A percentile compares a stretch with the other conserved stretches of the same genome.
Conservation (phyloP, 1,140 invertebrate genomes). For the Dryas iulia region DNA sequence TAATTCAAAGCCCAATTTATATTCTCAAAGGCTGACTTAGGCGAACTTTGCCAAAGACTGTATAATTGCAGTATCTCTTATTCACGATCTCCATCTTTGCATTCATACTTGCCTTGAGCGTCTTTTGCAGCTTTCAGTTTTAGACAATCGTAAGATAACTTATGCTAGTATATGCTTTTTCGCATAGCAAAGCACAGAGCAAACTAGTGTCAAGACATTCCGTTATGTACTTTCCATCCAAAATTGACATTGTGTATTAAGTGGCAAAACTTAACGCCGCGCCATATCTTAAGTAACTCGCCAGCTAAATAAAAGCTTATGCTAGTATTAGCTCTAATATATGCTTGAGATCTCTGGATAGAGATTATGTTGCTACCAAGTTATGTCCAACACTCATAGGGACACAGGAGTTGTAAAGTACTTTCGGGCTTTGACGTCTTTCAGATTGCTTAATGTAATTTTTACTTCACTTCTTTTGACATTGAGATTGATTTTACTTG, state of each 20-base stretch:
- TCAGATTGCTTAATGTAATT: slow-evolving; percentile 14
- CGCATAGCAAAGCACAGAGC: too few relatives aligned
- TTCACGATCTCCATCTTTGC: slow-evolving; percentile 2
- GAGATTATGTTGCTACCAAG: background rate
- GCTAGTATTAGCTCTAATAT: background rate
- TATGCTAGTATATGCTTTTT: background rate
- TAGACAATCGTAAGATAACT: background rate
- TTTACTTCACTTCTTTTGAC: slow-evolving; percentile 10
- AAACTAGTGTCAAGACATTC: too few relatives aligned
- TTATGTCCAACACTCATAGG: background rate
- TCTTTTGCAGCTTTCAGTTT: background rate
- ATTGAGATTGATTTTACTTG: slow-evolving; percentile 8
- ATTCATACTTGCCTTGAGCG: background rate
- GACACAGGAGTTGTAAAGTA: background rate
- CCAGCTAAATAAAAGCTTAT: too few relatives aligned
- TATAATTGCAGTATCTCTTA: slow-evolving; percentile 10
- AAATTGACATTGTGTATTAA: too few relatives aligned
- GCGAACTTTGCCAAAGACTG: background rate
- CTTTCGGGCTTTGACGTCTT: slow-evolving; percentile 15
- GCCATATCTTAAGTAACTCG: too few relatives aligned
- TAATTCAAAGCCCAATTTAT: background rate
- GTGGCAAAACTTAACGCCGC: too few relatives aligned
- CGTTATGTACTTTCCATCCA: too few relatives aligned
- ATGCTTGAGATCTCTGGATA: background rate
- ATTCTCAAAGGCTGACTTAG: slow-evolving; percentile 2